Evolutionary conservation across 2,797 vertebrate species (phyloP).

Genomic region (Chelonia mydas): DNA sequence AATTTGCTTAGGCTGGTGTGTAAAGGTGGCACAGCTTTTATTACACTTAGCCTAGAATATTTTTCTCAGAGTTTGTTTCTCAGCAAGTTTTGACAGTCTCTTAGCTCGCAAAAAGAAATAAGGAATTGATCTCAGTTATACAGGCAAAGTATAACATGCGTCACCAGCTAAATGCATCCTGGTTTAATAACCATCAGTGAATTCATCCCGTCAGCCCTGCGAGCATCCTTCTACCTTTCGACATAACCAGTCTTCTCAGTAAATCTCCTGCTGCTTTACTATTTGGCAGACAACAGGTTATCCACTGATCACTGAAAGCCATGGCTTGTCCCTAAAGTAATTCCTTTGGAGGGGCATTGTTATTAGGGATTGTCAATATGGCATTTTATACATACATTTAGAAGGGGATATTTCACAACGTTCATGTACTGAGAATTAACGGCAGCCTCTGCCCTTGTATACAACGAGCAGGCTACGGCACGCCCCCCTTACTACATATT

Average conservation of each 20-base stretch:
- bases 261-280: neutral
- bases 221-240: neutral
- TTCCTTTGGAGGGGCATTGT: neutral
- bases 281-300: neutral
- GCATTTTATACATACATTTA: neutral
- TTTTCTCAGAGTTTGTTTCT: neutral
- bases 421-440: neutral
- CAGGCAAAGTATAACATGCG: neutral
- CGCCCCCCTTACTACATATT: neutral
- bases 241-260: too few species aligned
- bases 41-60: neutral
- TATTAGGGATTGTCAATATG: neutral
- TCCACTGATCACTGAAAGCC: neutral
- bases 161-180: neutral
- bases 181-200: neutral
- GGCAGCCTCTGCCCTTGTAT: neutral
- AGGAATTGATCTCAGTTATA: neutral
- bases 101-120: neutral
- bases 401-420: neutral
- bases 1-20: neutral
- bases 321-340: neutral
- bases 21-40: neutral
- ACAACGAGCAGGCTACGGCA: neutral
- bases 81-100: neutral
- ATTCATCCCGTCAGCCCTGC: neutral